A percentile compares a stretch with the other conserved stretches of the same genome.
phyloP scores from a whole-genome alignment of 2,888 invertebrate species.

The Campoletis raptor region DNA sequence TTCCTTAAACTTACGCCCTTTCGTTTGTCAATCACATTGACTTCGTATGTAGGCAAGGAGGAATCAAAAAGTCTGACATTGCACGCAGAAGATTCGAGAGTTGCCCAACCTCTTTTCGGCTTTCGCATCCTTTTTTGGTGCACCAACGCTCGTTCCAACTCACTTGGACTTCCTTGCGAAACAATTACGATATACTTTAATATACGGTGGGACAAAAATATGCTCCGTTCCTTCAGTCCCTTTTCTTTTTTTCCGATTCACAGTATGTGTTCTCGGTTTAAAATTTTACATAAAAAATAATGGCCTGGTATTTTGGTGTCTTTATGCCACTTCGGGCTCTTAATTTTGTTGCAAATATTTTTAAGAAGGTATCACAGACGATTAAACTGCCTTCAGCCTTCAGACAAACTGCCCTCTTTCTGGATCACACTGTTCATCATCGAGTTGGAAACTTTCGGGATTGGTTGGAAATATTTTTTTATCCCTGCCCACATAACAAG shows the following conservation, averaged over 20 bases:
- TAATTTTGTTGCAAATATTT: neutral
- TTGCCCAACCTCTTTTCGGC: slow-evolving; percentile 62
- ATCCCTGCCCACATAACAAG: neutral
- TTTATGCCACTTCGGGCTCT: neutral
- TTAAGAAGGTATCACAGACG: neutral
- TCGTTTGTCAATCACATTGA: neutral
- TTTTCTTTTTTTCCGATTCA: neutral
- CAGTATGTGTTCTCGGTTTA: neutral
- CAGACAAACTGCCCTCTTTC: neutral
- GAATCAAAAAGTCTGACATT: slow-evolving; percentile 26
- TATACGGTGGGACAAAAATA: slow-evolving; percentile 17
- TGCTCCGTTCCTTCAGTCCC: neutral
- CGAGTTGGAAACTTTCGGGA: neutral
- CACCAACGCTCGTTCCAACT: slow-evolving; percentile 22
- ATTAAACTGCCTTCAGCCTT: neutral
- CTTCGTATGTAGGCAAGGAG: slow-evolving; percentile 15
- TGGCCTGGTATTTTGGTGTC: slow-evolving; percentile 9
- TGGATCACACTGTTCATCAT: neutral
- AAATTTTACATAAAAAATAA: slow-evolving; percentile 10
- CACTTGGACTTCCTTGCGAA: slow-evolving; percentile 61
- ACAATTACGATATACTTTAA: slow-evolving; percentile 62
- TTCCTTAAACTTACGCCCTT: slow-evolving; percentile 14
- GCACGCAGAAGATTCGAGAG: slow-evolving; percentile 50
- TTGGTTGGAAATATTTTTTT: neutral
- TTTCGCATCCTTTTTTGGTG: slow-evolving; percentile 71